A percentile compares a stretch with the other conserved stretches of the same genome.
These are phyloP conservation scores for Hippopotamyrus pictus DNA, from an alignment of 2,797 vertebrate genomes.

Conservation along the genomic window DNA sequence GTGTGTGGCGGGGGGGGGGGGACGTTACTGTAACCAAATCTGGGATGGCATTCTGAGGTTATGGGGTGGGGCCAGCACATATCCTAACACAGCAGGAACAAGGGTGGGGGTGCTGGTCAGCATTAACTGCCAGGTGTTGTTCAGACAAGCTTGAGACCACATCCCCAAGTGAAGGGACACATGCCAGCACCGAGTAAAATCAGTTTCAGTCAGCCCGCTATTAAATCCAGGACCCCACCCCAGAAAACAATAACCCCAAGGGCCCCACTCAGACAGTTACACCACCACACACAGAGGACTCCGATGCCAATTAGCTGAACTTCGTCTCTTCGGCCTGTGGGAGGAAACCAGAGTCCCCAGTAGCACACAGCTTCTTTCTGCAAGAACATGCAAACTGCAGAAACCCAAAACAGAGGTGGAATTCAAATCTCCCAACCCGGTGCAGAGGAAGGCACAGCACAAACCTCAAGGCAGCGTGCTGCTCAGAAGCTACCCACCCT, in stretches of 20 bases:
- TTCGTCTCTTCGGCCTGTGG: neutral
- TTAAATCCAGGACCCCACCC: neutral
- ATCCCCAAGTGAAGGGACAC: neutral
- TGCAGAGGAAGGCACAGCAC: neutral
- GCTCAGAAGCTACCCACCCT: neutral
- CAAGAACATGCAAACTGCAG: neutral
- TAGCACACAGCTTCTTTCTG: neutral
- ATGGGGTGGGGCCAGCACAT: neutral
- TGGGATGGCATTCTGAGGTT: constrained; percentile 31
- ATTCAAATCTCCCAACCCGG: neutral
- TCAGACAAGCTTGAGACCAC: neutral
- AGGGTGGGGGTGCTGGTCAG: neutral
- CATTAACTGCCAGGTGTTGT: neutral
- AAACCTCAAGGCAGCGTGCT: neutral
- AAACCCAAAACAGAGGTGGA: neutral
- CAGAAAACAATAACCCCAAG: neutral
- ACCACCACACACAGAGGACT: neutral
- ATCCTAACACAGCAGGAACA: neutral
- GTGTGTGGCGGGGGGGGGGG: neutral
- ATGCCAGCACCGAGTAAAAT: neutral
- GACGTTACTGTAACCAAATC: constrained; percentile 27
- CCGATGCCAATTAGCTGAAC: neutral
- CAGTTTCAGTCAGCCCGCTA: neutral
- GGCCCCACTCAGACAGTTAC: neutral
- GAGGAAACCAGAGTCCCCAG: neutral